Conservation (phyloP, 2,797 vertebrate species). For the Ctenochaetus hawaiiensis region DNA sequence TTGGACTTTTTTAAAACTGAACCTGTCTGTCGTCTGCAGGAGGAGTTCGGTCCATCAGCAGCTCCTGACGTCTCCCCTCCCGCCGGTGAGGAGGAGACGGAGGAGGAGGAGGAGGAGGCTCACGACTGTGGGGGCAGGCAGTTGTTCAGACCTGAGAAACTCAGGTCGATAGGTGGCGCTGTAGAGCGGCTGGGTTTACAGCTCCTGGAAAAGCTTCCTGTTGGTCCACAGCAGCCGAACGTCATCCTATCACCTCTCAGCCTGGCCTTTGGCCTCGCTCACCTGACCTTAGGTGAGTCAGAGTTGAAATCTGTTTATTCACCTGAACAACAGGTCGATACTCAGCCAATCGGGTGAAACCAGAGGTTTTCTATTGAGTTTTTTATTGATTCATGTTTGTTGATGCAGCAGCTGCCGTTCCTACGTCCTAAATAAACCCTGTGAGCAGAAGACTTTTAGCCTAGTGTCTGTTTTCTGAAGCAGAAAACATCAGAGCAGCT, state of each 20-base stretch:
- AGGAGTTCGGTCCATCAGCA: constrained; percentile 12
- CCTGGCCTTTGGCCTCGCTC: constrained; percentile 89
- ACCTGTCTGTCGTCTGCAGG: constrained; percentile 21
- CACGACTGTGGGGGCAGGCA: constrained; percentile 69
- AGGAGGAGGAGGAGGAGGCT: constrained; percentile 23
- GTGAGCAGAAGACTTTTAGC: too few species aligned
- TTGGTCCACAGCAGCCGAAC: constrained; percentile 82
- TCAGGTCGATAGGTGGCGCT: constrained; percentile 80
- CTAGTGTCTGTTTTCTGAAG: not conserved
- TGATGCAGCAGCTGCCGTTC: not conserved
- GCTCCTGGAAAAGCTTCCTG: constrained; percentile 86
- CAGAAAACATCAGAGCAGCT: not conserved
- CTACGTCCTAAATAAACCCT: not conserved
- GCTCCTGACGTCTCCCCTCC: not conserved
- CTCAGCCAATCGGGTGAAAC: not conserved
- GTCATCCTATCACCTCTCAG: constrained; percentile 92
- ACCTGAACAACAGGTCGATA: not conserved
- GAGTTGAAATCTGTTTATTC: not conserved
- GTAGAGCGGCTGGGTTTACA: constrained; percentile 87
- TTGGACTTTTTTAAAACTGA: not conserved
- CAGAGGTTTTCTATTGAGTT: too few species aligned
- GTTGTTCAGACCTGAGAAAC: constrained; percentile 72
- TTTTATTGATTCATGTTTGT: not conserved
- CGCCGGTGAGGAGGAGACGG: not conserved
- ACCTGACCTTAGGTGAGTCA: constrained; percentile 90